Evolutionary conservation across 1,140 invertebrate species (phyloP).

Genomic region (Pachyrhynchus sulphureomaculatus): DNA sequence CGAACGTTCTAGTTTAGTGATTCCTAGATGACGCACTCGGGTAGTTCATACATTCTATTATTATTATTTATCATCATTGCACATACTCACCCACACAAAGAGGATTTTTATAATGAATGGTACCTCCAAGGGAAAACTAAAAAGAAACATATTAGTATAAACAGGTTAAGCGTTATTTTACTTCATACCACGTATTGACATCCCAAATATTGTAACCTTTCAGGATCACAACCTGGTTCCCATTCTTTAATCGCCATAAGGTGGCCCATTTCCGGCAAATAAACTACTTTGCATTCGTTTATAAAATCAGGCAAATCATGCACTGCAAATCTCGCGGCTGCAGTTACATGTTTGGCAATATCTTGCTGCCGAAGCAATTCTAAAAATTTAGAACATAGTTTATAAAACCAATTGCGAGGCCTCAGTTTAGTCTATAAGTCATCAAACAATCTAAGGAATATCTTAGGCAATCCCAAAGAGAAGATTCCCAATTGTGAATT

Average conservation of each 20-base stretch:
- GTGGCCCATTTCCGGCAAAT: constrained; percentile 81
- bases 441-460: too few species aligned
- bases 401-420: too few species aligned
- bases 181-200: constrained; percentile 67
- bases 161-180: neutral
- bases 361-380: constrained; percentile 44
- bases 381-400: too few species aligned
- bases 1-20: too few species aligned
- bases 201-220: constrained; percentile 60
- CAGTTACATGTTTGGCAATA: constrained; percentile 62
- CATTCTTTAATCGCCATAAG: constrained; percentile 69
- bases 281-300: constrained; percentile 72
- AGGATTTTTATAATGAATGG: constrained; percentile 74
- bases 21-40: too few species aligned
- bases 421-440: too few species aligned
- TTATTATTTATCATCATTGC: too few species aligned
- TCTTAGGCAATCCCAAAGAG: too few species aligned
- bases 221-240: constrained; percentile 55
- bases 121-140: constrained; percentile 43
- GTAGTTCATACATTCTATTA: too few species aligned
- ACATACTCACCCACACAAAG: constrained; percentile 68
- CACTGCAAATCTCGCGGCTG: constrained; percentile 69
- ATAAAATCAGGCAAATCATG: constrained; percentile 64
- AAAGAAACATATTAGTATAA: constrained; percentile 26
- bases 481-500: too few species aligned